Evolutionary conservation across 92 coral and sea anemone species (phyloP).

Genomic region (Bergia puertoricense): DNA sequence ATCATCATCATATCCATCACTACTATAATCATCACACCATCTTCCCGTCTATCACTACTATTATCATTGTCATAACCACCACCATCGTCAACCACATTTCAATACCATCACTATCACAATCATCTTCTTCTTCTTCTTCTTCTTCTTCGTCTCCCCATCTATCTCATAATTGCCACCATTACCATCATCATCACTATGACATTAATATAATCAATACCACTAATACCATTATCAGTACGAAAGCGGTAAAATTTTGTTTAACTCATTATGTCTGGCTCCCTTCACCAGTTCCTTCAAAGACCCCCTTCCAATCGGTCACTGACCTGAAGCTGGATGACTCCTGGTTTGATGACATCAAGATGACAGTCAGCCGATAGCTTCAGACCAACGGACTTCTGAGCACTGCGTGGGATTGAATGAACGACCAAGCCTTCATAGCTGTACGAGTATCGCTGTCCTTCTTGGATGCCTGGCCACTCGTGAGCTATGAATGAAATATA

Average conservation of each 20-base stretch:
- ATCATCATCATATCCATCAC: no score
- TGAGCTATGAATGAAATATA: neutral
- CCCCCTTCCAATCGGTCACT: neutral
- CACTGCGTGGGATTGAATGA: constrained; percentile 73
- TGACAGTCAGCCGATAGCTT: constrained; percentile 63
- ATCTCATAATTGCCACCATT: neutral
- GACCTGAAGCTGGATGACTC: constrained; percentile 67
- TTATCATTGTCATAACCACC: neutral
- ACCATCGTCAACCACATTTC: no score
- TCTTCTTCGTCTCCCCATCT: neutral
- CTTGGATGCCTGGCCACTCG: constrained; percentile 56
- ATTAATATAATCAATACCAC: no score
- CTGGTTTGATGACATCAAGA: constrained; percentile 51
- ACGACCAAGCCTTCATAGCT: constrained; percentile 62
- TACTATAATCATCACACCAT: no score
- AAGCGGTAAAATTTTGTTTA: no score
- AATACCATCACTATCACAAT: no score
- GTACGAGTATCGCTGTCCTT: constrained; percentile 70
- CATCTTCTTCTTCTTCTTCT: no score
- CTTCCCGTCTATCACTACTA: neutral
- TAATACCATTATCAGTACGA: no score
- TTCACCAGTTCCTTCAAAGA: neutral
- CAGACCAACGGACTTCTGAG: constrained; percentile 77
- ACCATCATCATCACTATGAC: no score
- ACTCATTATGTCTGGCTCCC: neutral